Evolutionary conservation across 2,797 vertebrate species (phyloP).

Genomic region (Lepilemur ruficaudatus): DNA sequence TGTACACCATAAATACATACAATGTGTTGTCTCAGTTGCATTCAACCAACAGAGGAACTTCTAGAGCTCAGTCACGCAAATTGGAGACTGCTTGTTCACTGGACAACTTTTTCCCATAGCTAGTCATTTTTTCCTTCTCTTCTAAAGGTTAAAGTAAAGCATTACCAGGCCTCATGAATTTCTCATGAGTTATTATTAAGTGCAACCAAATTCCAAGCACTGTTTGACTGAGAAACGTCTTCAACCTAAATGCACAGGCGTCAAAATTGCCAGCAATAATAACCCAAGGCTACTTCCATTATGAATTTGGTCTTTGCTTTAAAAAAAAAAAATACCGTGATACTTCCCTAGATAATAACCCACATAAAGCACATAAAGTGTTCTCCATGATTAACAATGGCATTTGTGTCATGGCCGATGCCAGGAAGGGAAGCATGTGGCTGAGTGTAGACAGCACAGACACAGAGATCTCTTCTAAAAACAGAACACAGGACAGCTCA

Average conservation of each 20-base stretch:
- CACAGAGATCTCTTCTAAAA: conserved; percentile 63
- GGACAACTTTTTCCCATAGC: not conserved
- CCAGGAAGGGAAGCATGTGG: conserved; percentile 55
- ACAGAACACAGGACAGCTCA: conserved; percentile 17
- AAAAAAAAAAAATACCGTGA: conserved; percentile 61
- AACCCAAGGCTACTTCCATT: conserved; percentile 72
- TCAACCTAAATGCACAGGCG: conserved; percentile 60
- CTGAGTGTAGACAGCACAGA: not conserved
- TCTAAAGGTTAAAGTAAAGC: conserved; percentile 69
- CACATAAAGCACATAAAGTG: conserved; percentile 13
- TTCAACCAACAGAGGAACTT: not conserved
- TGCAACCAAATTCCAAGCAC: conserved; percentile 70
- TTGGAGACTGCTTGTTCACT: not conserved
- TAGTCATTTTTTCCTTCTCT: not conserved
- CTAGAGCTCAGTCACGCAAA: not conserved
- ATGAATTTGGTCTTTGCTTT: conserved; percentile 69
- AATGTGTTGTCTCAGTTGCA: not conserved
- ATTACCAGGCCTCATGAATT: conserved; percentile 59
- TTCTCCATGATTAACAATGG: conserved; percentile 68
- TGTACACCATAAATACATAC: not conserved
- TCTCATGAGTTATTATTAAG: conserved; percentile 68
- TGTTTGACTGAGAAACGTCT: conserved; percentile 57
- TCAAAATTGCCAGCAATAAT: conserved; percentile 73
- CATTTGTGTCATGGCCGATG: conserved; percentile 65
- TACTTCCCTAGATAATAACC: conserved; percentile 61